phyloP scores from a whole-genome alignment of 2,888 invertebrate species.

The Gastrophysa polygoni region DNA sequence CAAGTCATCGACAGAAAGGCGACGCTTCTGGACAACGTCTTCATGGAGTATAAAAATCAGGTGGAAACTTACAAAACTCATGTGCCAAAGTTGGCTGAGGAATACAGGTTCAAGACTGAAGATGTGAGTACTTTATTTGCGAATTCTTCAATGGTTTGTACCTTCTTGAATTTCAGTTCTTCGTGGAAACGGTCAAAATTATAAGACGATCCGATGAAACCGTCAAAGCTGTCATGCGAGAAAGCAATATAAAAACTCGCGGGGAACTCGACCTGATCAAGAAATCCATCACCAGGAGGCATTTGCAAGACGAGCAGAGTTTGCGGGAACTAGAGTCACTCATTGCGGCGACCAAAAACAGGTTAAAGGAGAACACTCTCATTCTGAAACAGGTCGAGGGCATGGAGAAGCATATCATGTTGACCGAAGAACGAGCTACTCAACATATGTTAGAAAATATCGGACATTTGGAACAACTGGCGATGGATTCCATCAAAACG shows the following conservation, averaged over 20 bases:
- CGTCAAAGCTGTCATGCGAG: neutral
- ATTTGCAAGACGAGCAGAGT: slow-evolving; percentile 6
- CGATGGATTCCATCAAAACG: slow-evolving; percentile 14
- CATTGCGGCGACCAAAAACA: slow-evolving; percentile 11
- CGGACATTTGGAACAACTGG: slow-evolving; percentile 5
- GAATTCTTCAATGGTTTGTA: too few relatives aligned
- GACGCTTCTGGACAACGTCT: slow-evolving; percentile 3
- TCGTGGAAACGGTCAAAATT: slow-evolving; percentile 3
- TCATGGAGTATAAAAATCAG: slow-evolving; percentile 11
- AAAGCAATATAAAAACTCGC: neutral
- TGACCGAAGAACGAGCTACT: neutral
- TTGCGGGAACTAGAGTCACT: slow-evolving; percentile 16
- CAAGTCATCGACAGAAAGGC: slow-evolving; percentile 13
- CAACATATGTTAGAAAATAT: slow-evolving; percentile 5
- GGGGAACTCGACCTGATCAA: neutral
- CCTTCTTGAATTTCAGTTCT: slow-evolving; percentile 21
- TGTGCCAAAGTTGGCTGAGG: slow-evolving; percentile 14
- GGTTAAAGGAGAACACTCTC: slow-evolving; percentile 17
- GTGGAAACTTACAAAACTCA: slow-evolving; percentile 4
- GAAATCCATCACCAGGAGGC: neutral
- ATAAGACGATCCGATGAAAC: slow-evolving; percentile 7
- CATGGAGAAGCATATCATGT: slow-evolving; percentile 8
- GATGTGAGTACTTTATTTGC: slow-evolving; percentile 12
- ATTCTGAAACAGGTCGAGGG: slow-evolving; percentile 10
- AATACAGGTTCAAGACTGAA: slow-evolving; percentile 15